Evolutionary conservation across 2,113 vertebrate genomes (phyloP).

Genomic region (Crotalus helleri): DNA sequence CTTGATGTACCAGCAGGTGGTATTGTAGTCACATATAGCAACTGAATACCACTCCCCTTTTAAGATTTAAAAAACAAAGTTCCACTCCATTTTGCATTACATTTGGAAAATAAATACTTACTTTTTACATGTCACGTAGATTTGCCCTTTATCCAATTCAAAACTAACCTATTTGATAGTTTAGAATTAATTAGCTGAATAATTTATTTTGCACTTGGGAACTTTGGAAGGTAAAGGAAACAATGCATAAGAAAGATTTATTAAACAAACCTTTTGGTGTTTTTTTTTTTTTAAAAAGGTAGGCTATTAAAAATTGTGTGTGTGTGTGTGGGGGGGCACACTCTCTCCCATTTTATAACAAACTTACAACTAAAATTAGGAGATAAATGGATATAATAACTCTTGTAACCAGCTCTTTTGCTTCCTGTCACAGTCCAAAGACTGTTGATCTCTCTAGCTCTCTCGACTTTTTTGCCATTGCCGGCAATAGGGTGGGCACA

Average conservation of each 20-base stretch:
- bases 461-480: too few relatives aligned
- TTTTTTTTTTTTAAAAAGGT: not conserved
- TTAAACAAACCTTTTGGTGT: not conserved
- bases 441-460: not conserved
- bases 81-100: conserved; percentile 2
- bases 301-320: not conserved
- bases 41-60: conserved; percentile 10
- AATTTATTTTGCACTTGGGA: conserved; percentile 7
- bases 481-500: too few relatives aligned
- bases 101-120: conserved; percentile 7
- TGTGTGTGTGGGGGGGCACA: too few relatives aligned
- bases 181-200: conserved; percentile 13
- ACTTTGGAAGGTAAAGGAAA: conserved; percentile 18
- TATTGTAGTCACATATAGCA: conserved; percentile 5
- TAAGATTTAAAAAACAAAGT: not conserved
- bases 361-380: not conserved
- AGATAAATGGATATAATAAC: not conserved
- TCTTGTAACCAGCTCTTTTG: not conserved
- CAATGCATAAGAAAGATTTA: not conserved
- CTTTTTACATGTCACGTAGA: not conserved
- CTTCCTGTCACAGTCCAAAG: not conserved
- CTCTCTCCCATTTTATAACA: not conserved
- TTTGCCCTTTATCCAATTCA: not conserved
- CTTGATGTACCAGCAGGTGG: conserved; percentile 31
- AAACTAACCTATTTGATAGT: conserved; percentile 7